A percentile compares a stretch with the other conserved stretches of the same genome.
phyloP scores from a whole-genome alignment of 2,888 invertebrate genomes.

The Meghimatium bilineatum region DNA sequence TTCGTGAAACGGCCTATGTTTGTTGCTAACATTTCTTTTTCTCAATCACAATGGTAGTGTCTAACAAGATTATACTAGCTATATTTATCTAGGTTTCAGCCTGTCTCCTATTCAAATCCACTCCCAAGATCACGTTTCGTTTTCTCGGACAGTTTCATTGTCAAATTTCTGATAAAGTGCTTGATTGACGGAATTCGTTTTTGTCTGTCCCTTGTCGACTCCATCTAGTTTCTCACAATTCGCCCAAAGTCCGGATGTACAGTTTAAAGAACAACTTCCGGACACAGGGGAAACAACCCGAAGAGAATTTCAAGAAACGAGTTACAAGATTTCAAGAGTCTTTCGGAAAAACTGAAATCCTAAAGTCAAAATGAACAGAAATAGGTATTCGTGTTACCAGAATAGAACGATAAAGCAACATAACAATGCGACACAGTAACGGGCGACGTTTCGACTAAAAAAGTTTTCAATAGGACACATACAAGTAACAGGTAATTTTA shows the following conservation, averaged over 20 bases:
- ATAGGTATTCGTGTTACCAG: no score
- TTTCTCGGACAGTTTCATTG: not conserved
- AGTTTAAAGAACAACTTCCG: constrained; percentile 28
- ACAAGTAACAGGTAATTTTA: no score
- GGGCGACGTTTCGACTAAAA: no score
- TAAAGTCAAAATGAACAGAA: no score
- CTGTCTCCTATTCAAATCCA: not conserved
- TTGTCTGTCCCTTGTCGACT: not conserved
- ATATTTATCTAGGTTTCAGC: not conserved
- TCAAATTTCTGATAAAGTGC: not conserved
- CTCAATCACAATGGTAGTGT: no score
- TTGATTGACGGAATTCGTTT: not conserved
- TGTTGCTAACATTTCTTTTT: no score
- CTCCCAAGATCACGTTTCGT: not conserved
- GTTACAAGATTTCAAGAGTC: not conserved
- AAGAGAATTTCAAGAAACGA: not conserved
- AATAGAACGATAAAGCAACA: no score
- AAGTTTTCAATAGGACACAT: no score
- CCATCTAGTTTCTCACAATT: constrained; percentile 3
- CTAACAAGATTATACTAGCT: not conserved
- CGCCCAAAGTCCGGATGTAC: constrained; percentile 13
- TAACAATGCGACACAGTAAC: no score
- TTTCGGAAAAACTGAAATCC: not conserved
- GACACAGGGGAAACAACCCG: constrained; percentile 18
- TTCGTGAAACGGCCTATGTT: no score